Percentiles rank a stretch among this genome's conserved stretches.
Conservation (phyloP, 2,888 invertebrate genomes). For the Acrocyrtus sp. region DNA sequence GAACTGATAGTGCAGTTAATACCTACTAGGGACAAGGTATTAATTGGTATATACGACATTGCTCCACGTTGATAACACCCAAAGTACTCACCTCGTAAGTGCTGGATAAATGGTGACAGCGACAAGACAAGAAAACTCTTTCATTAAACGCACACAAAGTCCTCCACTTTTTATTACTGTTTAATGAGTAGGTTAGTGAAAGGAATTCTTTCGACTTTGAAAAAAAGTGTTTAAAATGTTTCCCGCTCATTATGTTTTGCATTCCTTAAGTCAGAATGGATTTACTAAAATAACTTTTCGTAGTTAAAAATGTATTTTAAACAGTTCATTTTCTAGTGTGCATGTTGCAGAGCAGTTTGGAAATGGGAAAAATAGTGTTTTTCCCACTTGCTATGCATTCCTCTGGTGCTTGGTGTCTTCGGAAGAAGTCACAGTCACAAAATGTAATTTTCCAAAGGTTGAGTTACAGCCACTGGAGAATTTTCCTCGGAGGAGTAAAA, state of each 20-base stretch:
- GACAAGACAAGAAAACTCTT: background rate
- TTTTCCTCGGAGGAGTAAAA: background rate
- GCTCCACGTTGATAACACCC: no score
- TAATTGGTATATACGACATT: no score
- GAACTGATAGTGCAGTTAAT: no score
- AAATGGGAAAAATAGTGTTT: background rate
- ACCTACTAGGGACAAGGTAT: no score
- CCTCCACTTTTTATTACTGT: constrained; percentile 23
- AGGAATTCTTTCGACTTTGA: constrained; percentile 12
- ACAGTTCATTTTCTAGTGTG: background rate
- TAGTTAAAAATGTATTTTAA: no score
- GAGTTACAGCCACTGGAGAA: constrained; percentile 14
- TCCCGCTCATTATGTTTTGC: background rate
- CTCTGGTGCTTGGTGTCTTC: background rate
- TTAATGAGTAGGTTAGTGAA: constrained; percentile 41
- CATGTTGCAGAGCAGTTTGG: background rate
- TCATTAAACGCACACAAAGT: background rate
- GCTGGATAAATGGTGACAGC: background rate
- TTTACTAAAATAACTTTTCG: no score
- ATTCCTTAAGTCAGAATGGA: no score
- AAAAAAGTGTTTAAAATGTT: background rate
- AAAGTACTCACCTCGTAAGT: no score
- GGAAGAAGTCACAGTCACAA: constrained; percentile 7
- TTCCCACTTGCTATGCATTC: constrained; percentile 1
- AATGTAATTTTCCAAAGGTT: constrained; percentile 15